Evolutionary conservation across 2,113 vertebrate species (phyloP).

Genomic region (Myanophis thanlyinensis): DNA sequence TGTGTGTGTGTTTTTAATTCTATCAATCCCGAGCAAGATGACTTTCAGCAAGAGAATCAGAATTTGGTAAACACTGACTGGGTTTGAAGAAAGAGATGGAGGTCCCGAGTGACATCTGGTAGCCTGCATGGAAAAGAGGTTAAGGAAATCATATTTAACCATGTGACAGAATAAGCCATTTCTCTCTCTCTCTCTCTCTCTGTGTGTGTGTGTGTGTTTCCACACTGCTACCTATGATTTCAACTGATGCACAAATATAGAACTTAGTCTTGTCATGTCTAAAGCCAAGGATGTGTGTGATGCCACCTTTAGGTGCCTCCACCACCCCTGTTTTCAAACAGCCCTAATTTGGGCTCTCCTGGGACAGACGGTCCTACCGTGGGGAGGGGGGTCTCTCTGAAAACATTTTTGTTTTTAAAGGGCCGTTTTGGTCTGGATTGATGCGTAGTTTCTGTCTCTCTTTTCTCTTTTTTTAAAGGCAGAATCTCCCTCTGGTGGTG

Average conservation of each 20-base stretch:
- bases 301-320: background rate
- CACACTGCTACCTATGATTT: background rate
- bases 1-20: slow-evolving; percentile 31
- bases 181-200: background rate
- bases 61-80: background rate
- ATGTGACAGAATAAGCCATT: background rate
- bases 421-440: background rate
- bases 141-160: background rate
- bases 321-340: too few relatives aligned
- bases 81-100: background rate
- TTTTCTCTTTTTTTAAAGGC: background rate
- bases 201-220: fast-evolving
- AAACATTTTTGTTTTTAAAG: background rate
- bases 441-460: background rate
- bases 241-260: background rate
- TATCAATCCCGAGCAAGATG: slow-evolving; percentile 3
- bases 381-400: background rate
- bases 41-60: slow-evolving; percentile 14
- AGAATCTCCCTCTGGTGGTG: background rate
- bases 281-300: background rate
- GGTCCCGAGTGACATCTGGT: background rate
- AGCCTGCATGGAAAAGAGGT: background rate
- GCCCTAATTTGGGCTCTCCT: background rate
- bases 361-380: too few relatives aligned
- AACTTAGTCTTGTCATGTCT: background rate